A percentile compares a stretch with the other conserved stretches of the same genome.
Evolutionary conservation across 2,888 invertebrate genomes (phyloP).

Genomic region (Plagodis dolabraria): DNA sequence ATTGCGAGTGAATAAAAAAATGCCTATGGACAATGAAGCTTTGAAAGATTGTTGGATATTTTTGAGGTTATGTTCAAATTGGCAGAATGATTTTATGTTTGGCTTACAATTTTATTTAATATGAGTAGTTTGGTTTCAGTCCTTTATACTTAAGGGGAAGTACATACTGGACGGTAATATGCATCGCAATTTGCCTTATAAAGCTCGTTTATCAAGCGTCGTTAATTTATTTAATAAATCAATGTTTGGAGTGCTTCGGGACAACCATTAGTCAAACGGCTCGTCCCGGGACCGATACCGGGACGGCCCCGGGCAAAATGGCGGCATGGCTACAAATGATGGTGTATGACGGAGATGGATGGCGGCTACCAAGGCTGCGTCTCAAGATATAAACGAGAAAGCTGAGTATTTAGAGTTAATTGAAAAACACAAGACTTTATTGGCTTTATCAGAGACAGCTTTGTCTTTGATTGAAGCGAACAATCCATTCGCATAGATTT

Average conservation of each 20-base stretch:
- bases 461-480: conserved; percentile 42
- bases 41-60: conserved; percentile 42
- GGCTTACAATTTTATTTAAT: conserved; percentile 41
- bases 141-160: conserved; percentile 43
- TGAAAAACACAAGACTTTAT: conserved; percentile 46
- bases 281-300: conserved; percentile 50
- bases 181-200: conserved; percentile 60
- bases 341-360: conserved; percentile 75
- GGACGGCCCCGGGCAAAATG: conserved; percentile 35
- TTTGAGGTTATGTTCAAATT: conserved; percentile 41
- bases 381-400: conserved; percentile 14
- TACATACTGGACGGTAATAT: conserved; percentile 33
- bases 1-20: conserved; percentile 46
- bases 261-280: conserved; percentile 69
- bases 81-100: conserved; percentile 51
- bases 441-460: conserved; percentile 35
- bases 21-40: conserved; percentile 40
- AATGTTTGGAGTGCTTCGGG: conserved; percentile 57
- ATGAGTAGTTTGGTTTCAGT: background rate
- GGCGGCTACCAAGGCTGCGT: conserved; percentile 36
- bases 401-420: conserved; percentile 41
- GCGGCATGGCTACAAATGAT: conserved; percentile 59
- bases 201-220: conserved; percentile 66
- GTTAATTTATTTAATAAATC: conserved; percentile 82
- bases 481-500: conserved; percentile 30